Base-by-base conservation (phyloP, 1,140 invertebrate genomes). In the Cardiocondyla obscurior region DNA sequence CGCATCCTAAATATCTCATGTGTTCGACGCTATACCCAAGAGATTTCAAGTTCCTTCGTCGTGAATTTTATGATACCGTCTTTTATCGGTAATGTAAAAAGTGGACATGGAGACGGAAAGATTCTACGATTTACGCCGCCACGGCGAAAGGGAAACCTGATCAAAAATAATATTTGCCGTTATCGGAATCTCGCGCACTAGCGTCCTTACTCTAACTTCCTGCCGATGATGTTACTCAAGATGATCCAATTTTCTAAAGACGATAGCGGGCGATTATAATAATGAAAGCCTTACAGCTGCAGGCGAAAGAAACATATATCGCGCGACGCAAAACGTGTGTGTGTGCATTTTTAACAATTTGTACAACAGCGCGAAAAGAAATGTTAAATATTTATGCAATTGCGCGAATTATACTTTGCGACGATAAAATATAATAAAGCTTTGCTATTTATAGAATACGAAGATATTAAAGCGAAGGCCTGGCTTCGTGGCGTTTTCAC, bases 21-120 rank as follows among this genome's bases (percentile, higher is more conserved):
- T n/a, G n/a, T 28, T 44, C 19, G 62, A 39, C 19, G n/a, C 60
- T 85, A 74, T 83, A 73, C 89, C 88, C 89, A 30, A 44, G 90
- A 90, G 90, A 67, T 85, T n/a, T 90, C 70, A 85, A 87, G 89
- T 91, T 91, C 62, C 81, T 46, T 82, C 6, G 25, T 53, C 4
- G 60, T 22, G 16, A 64, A 36, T 70, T 60, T 67, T 42, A 67
- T 19, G 33, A 39, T 67, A 67, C 7, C 25, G 19, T 36, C 30
- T 16, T 12, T 69, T 30, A 58, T 74, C 39, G 46, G 64, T 62
- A 30, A 14, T 22, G 30, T 4, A 0, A 44, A 36, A 28, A 64
- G 36, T 42, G 28, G 14, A n/a, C n/a, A n/a, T n/a, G 8, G 42
- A 33, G 8, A n/a, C 22, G 53, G 12, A 46, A 33, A 46, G 16